Percentiles rank a stretch among this genome's conserved stretches.
Evolutionary conservation across 2,113 vertebrate species (phyloP).

Genomic region (Brachyhypopomus gauderio): DNA sequence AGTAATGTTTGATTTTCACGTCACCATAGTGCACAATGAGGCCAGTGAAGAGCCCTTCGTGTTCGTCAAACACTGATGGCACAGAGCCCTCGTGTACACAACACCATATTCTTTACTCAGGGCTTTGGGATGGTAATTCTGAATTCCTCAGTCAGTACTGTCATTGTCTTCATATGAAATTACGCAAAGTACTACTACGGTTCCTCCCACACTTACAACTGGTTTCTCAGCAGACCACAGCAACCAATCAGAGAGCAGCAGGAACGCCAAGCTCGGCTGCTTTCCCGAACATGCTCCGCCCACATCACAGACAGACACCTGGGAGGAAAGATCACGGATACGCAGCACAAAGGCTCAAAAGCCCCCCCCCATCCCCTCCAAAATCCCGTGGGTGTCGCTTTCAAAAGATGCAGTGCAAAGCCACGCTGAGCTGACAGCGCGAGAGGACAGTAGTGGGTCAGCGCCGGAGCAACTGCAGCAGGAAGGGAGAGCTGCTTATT

Average conservation of each 20-base stretch:
- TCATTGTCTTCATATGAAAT: neutral
- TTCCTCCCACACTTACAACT: no score
- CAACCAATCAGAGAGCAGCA: neutral
- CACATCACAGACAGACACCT: neutral
- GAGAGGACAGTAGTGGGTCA: neutral
- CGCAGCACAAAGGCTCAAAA: neutral
- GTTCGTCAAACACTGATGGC: conserved; percentile 2
- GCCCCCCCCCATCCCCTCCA: neutral
- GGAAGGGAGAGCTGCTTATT: conserved; percentile 49
- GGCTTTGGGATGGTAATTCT: neutral
- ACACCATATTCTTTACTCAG: neutral
- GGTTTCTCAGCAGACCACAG: no score
- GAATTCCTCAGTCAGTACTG: neutral
- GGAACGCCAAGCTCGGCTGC: neutral
- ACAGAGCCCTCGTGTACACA: neutral
- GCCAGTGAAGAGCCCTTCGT: neutral
- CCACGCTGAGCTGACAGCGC: neutral
- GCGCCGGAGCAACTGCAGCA: neutral
- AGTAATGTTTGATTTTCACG: conserved; percentile 19
- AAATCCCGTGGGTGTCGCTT: neutral
- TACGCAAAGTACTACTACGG: neutral
- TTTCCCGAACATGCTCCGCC: neutral
- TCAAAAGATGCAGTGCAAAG: neutral
- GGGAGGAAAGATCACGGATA: neutral
- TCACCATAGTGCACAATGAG: neutral